Base-by-base conservation (phyloP, 1,140 invertebrate genomes). In the Sinonovacula constricta region DNA sequence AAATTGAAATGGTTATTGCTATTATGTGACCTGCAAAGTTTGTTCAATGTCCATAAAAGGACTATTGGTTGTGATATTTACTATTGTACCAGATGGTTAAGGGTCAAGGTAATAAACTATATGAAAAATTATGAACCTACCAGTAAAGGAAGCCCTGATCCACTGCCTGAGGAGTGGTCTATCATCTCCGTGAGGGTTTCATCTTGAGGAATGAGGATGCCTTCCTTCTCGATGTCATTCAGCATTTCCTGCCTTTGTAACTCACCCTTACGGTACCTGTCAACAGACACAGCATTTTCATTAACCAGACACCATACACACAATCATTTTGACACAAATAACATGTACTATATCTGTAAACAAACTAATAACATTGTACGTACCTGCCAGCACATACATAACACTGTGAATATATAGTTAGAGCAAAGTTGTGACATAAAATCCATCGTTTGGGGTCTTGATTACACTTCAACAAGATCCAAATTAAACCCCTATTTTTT, bases 71-170 rank as follows among this genome's bases (percentile, higher is more conserved):
- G n/a, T n/a, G n/a, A n/a, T n/a, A n/a, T n/a, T n/a, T n/a, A n/a
- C n/a, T n/a, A n/a, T n/a, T n/a, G n/a, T n/a, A n/a, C n/a, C n/a
- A n/a, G n/a, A n/a, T n/a, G n/a, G n/a, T n/a, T n/a, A n/a, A n/a
- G n/a, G n/a, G n/a, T n/a, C n/a, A n/a, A n/a, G n/a, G n/a, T n/a
- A n/a, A n/a, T n/a, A n/a, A n/a, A n/a, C n/a, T n/a, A n/a, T n/a
- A n/a, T n/a, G n/a, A n/a, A n/a, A n/a, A n/a, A n/a, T n/a, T n/a
- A n/a, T n/a, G n/a, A n/a, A 71, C 90, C 89, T 85, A 93, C 97
- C 88, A 99, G 93, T 3, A 97, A 92, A 0, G 97, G 96, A 57
- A 98, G 90, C 1, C 97, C 97, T 0, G 96, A 97, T 3, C 97
- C 97, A 14, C 96, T 97, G 28, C 97, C 97, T 39, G 94, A 95